Base-by-base conservation (phyloP, 2,888 invertebrate genomes). In the Campaea margaritaria region DNA sequence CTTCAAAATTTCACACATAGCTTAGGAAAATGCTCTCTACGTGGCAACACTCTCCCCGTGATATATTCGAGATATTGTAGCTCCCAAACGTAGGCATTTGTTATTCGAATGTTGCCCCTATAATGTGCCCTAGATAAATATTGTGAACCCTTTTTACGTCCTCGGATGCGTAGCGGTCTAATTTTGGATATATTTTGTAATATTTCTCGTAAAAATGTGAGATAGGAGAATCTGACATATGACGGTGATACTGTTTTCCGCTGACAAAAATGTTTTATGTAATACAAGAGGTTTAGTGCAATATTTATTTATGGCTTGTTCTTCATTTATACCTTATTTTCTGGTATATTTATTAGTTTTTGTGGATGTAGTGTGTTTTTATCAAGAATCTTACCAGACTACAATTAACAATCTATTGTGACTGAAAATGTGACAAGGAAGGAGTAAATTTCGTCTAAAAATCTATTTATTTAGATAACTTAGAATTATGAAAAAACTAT, bases 51-150 rank as follows among this genome's bases (percentile, higher is more conserved):
- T 21, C 13, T 68, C 65, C 70, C 72, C 70, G 74, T 79, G 79
- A 82, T 83, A 78, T 82, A 83, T 82, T 75, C 69, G 63, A 73
- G 75, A 78, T 31, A 48, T 77, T 83, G 80, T 83, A 77, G 74
- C 69, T 67, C 75, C 76, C 78, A 77, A 70, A 44, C 75, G 74
- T 76, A 75, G 74, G 74, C 79, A 85, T 85, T 83, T 85, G 80
- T 85, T 85, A 85, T 81, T 80, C 75, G 76, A 79, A 83, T 82
- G 76, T 76, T 76, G 70, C 78, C 75, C 76, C 80, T 82, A 79
- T 83, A 84, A 82, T 79, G 75, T 76, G 75, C 74, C 80, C 81
- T 79, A 79, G 75, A 85, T 85, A 83, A 82, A 85, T 83, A 83
- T 81, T 76, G 78, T 76, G 75, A 78, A 80, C 81, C 82, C 81